These are phyloP conservation scores for Eupithecia subfuscata DNA, from an alignment of 2,888 invertebrate species.

Conservation along the genomic window DNA sequence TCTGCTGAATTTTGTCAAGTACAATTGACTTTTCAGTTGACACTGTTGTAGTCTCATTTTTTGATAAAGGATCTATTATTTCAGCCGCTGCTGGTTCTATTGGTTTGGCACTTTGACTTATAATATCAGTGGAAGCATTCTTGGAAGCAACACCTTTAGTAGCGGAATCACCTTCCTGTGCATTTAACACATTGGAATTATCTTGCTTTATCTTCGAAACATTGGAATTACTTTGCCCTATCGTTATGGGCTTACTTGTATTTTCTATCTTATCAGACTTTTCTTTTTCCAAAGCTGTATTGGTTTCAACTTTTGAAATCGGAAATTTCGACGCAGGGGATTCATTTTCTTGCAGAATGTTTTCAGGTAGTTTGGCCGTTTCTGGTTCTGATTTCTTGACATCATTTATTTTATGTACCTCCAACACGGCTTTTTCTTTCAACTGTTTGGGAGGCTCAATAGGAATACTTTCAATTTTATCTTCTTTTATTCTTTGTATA, in stretches of 20 bases:
- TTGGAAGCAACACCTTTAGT: not conserved
- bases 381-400: constrained; percentile 5
- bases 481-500: not conserved
- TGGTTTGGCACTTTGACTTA: not conserved
- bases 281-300: constrained; percentile 2
- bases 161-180: not conserved
- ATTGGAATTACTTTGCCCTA: constrained; percentile 2
- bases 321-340: not conserved
- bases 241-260: constrained; percentile 6
- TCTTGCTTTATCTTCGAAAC: not conserved
- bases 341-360: not conserved
- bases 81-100: not conserved
- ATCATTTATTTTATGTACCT: constrained; percentile 13
- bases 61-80: not conserved
- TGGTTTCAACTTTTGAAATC: constrained; percentile 10
- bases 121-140: not conserved
- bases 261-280: constrained; percentile 9
- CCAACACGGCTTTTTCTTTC: constrained; percentile 6
- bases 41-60: not conserved
- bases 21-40: not conserved
- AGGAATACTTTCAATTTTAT: not conserved
- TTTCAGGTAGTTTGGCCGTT: not conserved
- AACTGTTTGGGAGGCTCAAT: constrained; percentile 12
- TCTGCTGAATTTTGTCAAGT: constrained; percentile 13
- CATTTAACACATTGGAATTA: not conserved